Evolutionary conservation across 2,888 invertebrate genomes (phyloP), one percentile per base, ranked within the genome.

Genomic region (Drosophila formosana): DNA sequence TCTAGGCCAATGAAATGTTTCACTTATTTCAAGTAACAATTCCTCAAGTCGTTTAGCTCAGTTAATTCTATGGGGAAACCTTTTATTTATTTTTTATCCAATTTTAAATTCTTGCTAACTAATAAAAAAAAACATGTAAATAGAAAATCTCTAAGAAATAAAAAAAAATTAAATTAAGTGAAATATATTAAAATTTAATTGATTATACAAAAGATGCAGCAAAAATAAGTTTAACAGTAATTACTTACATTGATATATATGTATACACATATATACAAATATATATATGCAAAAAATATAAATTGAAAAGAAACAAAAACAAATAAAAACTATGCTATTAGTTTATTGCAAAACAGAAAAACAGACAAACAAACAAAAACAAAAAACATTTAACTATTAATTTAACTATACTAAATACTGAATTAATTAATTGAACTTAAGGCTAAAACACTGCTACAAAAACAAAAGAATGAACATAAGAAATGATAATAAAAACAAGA

Each of bases 341-440:
- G 79, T 81, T 89, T 73, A 79, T 74, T 67, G 74, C 70, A 50
- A 62, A 30, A 60, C 26, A 60, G n/a, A 50, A 64, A 9, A 51
- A 46, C 49, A 70, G 56, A 77, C 6, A 30, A 61, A 73, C 37
- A 71, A 67, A 73, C 72, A 75, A 74, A 82, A 82, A 80, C 80
- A 89, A 85, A 82, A 89, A 80, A 82, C 78, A 87, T 82, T 89
- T 84, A 86, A 89, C 89, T 89, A 90, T 89, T 89, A 89, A 89
- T 89, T 88, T 89, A 89, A 88, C 77, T 86, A 69, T 70, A 82
- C 65, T 78, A 72, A 66, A 78, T 80, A 84, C 75, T 74, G 77
- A 78, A 88, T 82, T 81, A 86, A 90, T 82, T 82, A 82, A 86
- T 82, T 88, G 76, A 86, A 80, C 69, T 89, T 74, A 79, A 82